A percentile compares a stretch with the other conserved stretches of the same genome.
Conservation (phyloP, 2,113 vertebrate genomes). For the Poicephalus meyeri region DNA sequence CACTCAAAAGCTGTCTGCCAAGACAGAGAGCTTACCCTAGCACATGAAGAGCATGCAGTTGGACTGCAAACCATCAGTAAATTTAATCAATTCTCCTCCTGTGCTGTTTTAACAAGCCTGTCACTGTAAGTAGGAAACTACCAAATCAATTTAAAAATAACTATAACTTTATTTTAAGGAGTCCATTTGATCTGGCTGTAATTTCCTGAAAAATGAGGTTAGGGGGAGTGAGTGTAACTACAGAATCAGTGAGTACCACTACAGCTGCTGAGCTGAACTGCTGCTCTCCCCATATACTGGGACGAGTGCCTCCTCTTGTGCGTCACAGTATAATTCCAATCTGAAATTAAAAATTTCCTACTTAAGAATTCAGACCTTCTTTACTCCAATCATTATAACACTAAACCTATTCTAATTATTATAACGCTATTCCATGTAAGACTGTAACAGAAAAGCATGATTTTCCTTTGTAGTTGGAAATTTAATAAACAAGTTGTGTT, state of each 20-base stretch:
- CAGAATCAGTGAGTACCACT: background rate
- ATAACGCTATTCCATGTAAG: background rate
- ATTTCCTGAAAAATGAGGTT: background rate
- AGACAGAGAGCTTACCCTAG: background rate
- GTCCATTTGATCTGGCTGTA: background rate
- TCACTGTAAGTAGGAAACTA: background rate
- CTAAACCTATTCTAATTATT: background rate
- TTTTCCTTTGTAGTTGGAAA: background rate
- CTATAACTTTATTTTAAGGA: background rate
- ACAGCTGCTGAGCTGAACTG: background rate
- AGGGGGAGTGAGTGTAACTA: background rate
- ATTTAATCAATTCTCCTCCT: background rate
- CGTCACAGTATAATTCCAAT: background rate
- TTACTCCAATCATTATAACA: background rate
- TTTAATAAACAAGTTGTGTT: background rate
- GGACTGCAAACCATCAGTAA: background rate
- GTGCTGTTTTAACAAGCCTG: background rate
- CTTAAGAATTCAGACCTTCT: background rate
- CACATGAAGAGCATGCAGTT: background rate
- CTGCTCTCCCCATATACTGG: background rate
- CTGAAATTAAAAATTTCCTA: background rate
- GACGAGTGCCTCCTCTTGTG: background rate
- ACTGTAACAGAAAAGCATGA: background rate
- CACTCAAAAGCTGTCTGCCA: background rate
- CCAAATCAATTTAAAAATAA: slow-evolving; percentile 6